phyloP scores from a whole-genome alignment of 92 coral and sea anemone genomes.

The Umimayanthus chanpuru region DNA sequence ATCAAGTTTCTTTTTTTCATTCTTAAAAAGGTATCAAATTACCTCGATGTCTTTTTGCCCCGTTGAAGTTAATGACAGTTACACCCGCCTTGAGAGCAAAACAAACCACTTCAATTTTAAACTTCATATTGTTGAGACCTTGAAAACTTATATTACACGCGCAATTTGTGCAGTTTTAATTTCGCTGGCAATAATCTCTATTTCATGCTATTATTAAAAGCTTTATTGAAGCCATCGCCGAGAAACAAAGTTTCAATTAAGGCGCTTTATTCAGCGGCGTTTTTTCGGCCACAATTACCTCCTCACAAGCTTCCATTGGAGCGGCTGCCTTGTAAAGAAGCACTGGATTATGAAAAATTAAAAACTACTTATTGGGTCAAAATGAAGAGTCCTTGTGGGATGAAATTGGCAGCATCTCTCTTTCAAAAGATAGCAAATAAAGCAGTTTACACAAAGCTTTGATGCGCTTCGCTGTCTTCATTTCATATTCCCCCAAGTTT shows the following conservation, averaged over 20 bases:
- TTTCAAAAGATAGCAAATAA: constrained; percentile 43
- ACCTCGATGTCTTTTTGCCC: constrained; percentile 6
- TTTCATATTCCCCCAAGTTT: constrained; percentile 30
- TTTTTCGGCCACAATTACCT: constrained; percentile 75
- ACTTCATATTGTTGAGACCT: constrained; percentile 6
- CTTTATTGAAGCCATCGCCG: constrained; percentile 78
- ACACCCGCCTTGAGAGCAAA: constrained; percentile 18
- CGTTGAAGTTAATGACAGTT: constrained; percentile 12
- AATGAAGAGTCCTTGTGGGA: constrained; percentile 45
- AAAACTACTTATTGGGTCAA: constrained; percentile 65
- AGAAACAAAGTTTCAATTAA: constrained; percentile 94
- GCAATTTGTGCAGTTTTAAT: constrained; percentile 61
- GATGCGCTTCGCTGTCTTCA: constrained; percentile 23
- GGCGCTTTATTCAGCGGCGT: constrained; percentile 70
- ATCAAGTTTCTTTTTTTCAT: constrained; percentile 26
- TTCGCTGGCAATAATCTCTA: constrained; percentile 74
- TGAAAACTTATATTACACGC: constrained; percentile 34
- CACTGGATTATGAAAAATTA: constrained; percentile 76
- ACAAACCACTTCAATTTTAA: constrained; percentile 23
- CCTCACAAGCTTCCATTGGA: constrained; percentile 68
- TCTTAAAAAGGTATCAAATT: constrained; percentile 17
- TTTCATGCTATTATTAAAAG: constrained; percentile 75
- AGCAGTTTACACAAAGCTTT: constrained; percentile 33
- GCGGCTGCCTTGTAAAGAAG: constrained; percentile 72
- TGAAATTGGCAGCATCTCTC: constrained; percentile 29